Conservation (phyloP, 2,888 invertebrate species). For the Nebria salina region DNA sequence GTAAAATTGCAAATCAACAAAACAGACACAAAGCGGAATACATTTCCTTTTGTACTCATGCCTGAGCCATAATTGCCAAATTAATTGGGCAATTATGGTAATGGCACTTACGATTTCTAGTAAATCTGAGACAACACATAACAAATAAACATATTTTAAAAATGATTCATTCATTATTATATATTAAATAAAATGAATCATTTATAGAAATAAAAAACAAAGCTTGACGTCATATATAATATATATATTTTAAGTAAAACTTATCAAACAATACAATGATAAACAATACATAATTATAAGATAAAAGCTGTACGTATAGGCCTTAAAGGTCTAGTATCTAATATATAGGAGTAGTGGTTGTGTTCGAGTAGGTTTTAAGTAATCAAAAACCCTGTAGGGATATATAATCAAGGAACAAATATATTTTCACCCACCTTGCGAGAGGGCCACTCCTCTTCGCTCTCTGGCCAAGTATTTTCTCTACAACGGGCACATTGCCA, state of each 20-base stretch:
- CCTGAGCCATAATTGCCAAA: slow-evolving; percentile 29
- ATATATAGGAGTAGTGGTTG: neutral
- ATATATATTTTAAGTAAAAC: neutral
- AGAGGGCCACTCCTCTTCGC: slow-evolving; percentile 93
- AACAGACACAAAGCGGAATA: slow-evolving; percentile 28
- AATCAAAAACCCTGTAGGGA: neutral
- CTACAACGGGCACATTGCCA: slow-evolving; percentile 88
- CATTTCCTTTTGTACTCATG: slow-evolving; percentile 38
- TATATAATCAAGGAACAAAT: neutral
- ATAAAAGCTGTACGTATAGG: neutral
- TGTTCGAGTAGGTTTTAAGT: no score
- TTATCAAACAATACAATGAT: neutral
- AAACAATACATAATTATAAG: neutral
- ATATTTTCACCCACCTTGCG: slow-evolving; percentile 77
- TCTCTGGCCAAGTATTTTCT: slow-evolving; percentile 89
- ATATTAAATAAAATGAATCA: neutral
- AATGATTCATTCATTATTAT: neutral
- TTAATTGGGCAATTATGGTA: slow-evolving; percentile 32
- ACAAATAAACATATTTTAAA: no score
- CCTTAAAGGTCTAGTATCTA: neutral
- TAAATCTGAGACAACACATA: neutral
- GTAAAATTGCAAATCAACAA: slow-evolving; percentile 17
- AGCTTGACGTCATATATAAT: neutral
- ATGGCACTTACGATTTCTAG: neutral
- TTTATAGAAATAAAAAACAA: neutral